Evolutionary conservation across 2,888 invertebrate species (phyloP), one percentile per base, ranked within the genome.

Genomic region (Zelleria hepariella): DNA sequence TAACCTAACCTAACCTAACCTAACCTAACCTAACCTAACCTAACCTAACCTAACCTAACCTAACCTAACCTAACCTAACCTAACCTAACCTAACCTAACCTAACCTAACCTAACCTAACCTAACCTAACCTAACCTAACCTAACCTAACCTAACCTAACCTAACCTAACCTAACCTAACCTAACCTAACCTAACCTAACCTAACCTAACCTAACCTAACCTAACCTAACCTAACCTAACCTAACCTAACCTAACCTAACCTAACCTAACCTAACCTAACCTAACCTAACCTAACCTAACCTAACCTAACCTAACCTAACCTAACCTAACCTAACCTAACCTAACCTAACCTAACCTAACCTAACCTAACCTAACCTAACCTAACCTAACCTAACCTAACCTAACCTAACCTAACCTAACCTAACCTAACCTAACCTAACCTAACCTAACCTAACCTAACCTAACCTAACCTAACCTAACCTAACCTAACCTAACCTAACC

Each of bases 1-100:
- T 62, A 64, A 64, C 64, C 64, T 62, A 64, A 53, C 53, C 53
- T 53, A 53, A 53, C 53, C 53, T 53, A 59, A 53, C 59, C 59
- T 57, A 57, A 57, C 57, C 57, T 57, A 57, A 57, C 57, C 57
- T 57, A 57, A 57, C 57, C 57, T 57, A 57, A 57, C 57, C 57
- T 57, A 57, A 57, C 57, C 57, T 57, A 57, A 57, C 57, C 57
- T 57, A 57, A 57, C 57, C 57, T 57, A 57, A 57, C 57, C 57
- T 57, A 57, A 57, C 57, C 57, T 57, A 57, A 57, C 57, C 57
- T 57, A 57, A 57, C 57, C 57, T 57, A 57, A 57, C 57, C 57
- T 57, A 57, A 57, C 57, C 57, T 57, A 57, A 57, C 57, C 57
- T 57, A 57, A 57, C 57, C 57, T 57, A 57, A 57, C 57, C 57